Conservation (phyloP, 2,797 vertebrate genomes). For the Salarias fasciatus region DNA sequence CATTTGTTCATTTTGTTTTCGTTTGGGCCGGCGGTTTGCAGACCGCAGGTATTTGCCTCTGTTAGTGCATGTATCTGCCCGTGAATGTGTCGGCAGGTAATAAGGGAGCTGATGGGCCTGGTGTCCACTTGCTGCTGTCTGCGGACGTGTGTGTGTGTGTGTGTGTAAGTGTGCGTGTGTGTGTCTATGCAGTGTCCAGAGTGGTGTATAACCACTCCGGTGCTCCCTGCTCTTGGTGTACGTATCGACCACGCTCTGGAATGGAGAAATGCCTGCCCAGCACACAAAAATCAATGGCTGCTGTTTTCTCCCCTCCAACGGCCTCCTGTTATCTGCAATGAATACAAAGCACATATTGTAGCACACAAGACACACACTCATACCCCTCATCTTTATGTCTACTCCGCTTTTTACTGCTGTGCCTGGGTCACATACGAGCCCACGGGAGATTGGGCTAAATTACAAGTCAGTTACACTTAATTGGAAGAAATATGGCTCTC, state of each 20-base stretch:
- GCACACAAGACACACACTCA: conserved; percentile 53
- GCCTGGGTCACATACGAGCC: conserved; percentile 32
- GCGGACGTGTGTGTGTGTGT: conserved; percentile 31
- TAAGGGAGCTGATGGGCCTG: conserved; percentile 69
- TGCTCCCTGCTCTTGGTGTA: conserved; percentile 55
- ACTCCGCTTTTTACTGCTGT: conserved; percentile 26
- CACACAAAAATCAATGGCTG: conserved; percentile 85
- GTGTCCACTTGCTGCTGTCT: conserved; percentile 60
- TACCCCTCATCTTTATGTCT: conserved; percentile 55
- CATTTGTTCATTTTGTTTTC: conserved; percentile 52
- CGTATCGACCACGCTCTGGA: conserved; percentile 82
- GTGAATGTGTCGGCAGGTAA: conserved; percentile 48
- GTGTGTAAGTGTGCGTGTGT: conserved; percentile 15
- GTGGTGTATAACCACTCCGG: conserved; percentile 57
- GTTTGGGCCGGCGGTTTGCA: conserved; percentile 32
- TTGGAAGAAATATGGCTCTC: conserved; percentile 62
- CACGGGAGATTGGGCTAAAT: conserved; percentile 58
- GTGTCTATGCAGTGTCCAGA: conserved; percentile 53
- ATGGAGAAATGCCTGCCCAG: conserved; percentile 82
- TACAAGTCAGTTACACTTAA: conserved; percentile 61
- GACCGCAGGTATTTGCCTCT: conserved; percentile 39
- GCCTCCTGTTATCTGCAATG: conserved; percentile 76
- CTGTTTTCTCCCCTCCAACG: conserved; percentile 73
- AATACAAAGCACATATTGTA: conserved; percentile 76
- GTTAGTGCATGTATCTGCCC: conserved; percentile 41